Evolutionary conservation across 2,113 vertebrate genomes (phyloP).

Genomic region (Oryzias celebensis): DNA sequence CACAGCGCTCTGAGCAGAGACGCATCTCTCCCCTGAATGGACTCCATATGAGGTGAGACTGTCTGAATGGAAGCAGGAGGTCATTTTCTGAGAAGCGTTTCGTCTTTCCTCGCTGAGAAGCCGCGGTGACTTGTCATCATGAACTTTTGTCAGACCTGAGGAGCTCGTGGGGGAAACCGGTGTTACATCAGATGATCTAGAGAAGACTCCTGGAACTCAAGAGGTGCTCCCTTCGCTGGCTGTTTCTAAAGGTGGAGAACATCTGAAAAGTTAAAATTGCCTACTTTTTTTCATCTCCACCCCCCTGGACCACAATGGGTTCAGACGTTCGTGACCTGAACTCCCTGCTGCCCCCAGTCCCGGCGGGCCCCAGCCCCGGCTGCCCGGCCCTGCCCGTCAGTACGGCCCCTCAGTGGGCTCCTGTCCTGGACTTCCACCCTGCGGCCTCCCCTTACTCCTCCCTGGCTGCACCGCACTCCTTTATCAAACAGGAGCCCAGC

Average conservation of each 20-base stretch:
- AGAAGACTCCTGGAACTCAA: constrained; percentile 11
- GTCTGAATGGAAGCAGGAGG: constrained; percentile 7
- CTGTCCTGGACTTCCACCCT: constrained; percentile 92
- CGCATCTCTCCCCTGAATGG: constrained; percentile 46
- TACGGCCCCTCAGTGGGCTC: constrained; percentile 91
- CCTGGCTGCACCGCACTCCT: constrained; percentile 86
- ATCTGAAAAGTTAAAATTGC: constrained; percentile 16
- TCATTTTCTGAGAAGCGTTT: neutral
- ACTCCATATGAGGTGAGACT: constrained; percentile 23
- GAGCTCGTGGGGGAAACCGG: constrained; percentile 19
- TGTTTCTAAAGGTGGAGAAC: constrained; percentile 17
- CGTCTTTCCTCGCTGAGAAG: neutral
- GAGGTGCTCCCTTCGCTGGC: neutral
- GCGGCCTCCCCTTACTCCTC: constrained; percentile 86
- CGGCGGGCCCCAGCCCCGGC: constrained; percentile 79
- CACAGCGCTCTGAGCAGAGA: constrained; percentile 44
- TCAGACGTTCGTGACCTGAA: constrained; percentile 94
- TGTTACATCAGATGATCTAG: constrained; percentile 2
- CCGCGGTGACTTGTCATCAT: constrained; percentile 32
- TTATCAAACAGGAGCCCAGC: constrained; percentile 97
- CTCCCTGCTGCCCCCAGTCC: constrained; percentile 85
- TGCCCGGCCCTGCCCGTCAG: constrained; percentile 87
- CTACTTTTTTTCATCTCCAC: constrained; percentile 8
- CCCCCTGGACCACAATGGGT: constrained; percentile 77
- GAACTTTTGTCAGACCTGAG: constrained; percentile 59